phyloP scores from a whole-genome alignment of 2,888 invertebrate genomes.

The Andricus curvator region DNA sequence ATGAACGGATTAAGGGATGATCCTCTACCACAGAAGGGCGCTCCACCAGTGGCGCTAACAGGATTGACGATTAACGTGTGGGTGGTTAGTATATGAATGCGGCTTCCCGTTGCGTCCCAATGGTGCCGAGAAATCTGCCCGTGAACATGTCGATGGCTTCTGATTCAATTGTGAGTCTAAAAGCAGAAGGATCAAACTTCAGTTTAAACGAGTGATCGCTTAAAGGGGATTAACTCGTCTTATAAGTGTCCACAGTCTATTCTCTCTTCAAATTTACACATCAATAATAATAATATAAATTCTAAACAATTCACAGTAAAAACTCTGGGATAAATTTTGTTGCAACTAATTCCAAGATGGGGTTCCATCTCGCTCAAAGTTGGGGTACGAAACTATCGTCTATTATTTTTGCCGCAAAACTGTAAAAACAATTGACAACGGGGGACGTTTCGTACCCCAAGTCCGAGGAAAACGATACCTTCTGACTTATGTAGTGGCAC shows the following conservation, averaged over 20 bases:
- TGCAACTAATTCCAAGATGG: too few species aligned
- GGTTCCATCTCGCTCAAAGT: too few species aligned
- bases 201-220: constrained; percentile 11
- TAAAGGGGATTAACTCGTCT: neutral
- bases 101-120: constrained; percentile 44
- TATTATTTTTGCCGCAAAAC: too few species aligned
- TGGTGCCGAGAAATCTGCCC: constrained; percentile 51
- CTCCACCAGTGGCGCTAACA: constrained; percentile 73
- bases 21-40: constrained; percentile 72
- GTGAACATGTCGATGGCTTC: constrained; percentile 23
- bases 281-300: neutral
- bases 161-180: constrained; percentile 31
- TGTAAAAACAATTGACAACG: too few species aligned
- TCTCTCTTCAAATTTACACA: neutral
- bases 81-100: constrained; percentile 56
- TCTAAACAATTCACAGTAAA: neutral
- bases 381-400: too few species aligned
- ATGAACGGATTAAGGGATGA: constrained; percentile 78
- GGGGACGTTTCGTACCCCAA: too few species aligned
- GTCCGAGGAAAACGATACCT: too few species aligned
- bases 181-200: constrained; percentile 39
- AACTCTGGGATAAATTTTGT: too few species aligned
- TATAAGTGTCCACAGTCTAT: neutral
- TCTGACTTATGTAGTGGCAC: too few species aligned
- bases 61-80: constrained; percentile 70